Base-by-base conservation (phyloP, 2,113 vertebrate genomes). In the Cryptotis parvus region DNA sequence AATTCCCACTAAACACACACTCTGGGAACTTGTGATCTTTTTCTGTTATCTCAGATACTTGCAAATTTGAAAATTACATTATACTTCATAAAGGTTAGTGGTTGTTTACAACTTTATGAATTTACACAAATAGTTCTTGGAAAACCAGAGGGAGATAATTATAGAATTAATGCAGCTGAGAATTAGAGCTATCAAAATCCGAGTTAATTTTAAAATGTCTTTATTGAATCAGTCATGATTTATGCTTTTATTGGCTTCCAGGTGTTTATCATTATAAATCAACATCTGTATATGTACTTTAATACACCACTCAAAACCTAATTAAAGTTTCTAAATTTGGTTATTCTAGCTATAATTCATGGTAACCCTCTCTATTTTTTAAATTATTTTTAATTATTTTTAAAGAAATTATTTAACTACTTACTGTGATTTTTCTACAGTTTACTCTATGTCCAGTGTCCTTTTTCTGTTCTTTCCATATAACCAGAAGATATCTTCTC, bases 11-110 rank as follows among this genome's bases (percentile, higher is more conserved):
- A 66, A 63, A 91, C 63, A 55, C 7, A 69, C 90, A 20, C 45
- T 8, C 0, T 74, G 66, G 41, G 11, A 55, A 37, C 1, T 2
- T 90, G 18, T 75, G 37, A 82, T 52, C 41, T 12, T 43, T 16
- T 52, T 70, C 45, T 91, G 0, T 65, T 35, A 58, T 86, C 79
- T 90, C 41, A 31, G 15, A 74, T 86, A 16, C 73, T n/a, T 86
- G 82, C 9, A 37, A 49, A 80, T 80, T 90, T 61, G 14, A 91
- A 70, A 91, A 81, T 55, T 43, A 43, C 26, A 43, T 81, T 84
- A 81, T 63, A 20, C 3, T 81, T 87, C 9, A 15, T 82, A 14
- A 33, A 78, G 22, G 74, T 70, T 29, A 69, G 27, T 77, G 29
- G 10, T 84, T 89, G 70, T 61, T 89, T 77, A 92, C 1, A 81